phyloP scores from a whole-genome alignment of 64 coral and sea anemone species.

The Montipora capricornis region DNA sequence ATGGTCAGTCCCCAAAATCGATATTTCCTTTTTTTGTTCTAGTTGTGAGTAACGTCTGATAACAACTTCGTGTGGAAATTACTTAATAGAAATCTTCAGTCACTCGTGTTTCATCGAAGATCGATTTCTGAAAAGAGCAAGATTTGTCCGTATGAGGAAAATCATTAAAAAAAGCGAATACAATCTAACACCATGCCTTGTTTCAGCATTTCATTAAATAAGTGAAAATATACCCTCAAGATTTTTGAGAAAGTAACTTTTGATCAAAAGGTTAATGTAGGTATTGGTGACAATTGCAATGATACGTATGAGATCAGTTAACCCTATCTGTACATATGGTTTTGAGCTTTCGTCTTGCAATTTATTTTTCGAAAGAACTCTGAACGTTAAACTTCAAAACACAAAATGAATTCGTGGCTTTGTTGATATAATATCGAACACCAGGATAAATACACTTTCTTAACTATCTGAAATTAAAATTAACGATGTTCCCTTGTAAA shows the following conservation, averaged over 20 bases:
- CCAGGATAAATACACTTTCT: background rate
- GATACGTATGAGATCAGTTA: background rate
- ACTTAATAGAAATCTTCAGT: background rate
- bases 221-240: background rate
- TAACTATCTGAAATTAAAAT: background rate
- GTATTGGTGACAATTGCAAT: background rate
- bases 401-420: background rate
- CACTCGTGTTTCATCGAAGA: background rate
- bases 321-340: background rate
- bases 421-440: background rate
- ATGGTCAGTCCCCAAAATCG: background rate
- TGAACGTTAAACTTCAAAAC: background rate
- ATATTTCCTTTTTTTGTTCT: background rate
- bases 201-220: too few relatives aligned
- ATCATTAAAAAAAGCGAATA: too few relatives aligned
- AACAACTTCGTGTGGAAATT: background rate
- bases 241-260: background rate
- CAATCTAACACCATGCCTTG: too few relatives aligned
- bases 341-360: background rate
- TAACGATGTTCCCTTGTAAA: background rate
- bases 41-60: background rate
- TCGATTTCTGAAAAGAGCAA: background rate
- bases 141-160: background rate
- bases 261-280: background rate
- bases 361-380: background rate